Conservation (phyloP, 2,113 vertebrate species). For the Ptyas mucosa region DNA sequence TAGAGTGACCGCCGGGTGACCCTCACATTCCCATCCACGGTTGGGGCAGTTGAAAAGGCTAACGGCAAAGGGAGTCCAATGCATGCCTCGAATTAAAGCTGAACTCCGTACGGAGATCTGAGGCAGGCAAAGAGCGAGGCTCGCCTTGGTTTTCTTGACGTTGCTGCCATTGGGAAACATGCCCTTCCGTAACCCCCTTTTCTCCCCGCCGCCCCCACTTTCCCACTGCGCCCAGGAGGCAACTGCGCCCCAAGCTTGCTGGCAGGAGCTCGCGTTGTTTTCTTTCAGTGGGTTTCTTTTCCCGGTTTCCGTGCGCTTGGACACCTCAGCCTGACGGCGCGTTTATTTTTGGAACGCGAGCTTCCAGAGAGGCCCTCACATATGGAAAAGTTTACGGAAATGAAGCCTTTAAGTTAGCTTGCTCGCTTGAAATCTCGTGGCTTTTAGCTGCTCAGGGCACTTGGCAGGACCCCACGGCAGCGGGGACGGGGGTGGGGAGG, state of each 20-base stretch:
- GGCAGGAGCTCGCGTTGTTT: slow-evolving; percentile 8
- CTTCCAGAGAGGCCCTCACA: slow-evolving; percentile 25
- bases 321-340: slow-evolving; percentile 34
- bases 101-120: not conserved
- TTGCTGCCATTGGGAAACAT: slow-evolving; percentile 1
- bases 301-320: slow-evolving; percentile 17
- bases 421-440: slow-evolving; percentile 25
- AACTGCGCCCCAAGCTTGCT: not conserved
- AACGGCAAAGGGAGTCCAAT: not conserved
- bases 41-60: slow-evolving; percentile 7
- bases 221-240: not conserved
- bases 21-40: not conserved
- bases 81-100: slow-evolving; percentile 13
- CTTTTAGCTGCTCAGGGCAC: slow-evolving; percentile 19
- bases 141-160: not conserved
- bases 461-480: slow-evolving; percentile 16
- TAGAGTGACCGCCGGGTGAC: slow-evolving; percentile 3
- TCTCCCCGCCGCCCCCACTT: not conserved
- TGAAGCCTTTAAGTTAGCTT: slow-evolving; percentile 25
- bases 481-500: not conserved
- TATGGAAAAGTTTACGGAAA: slow-evolving; percentile 42
- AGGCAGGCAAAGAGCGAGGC: not conserved
- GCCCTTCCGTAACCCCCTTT: not conserved
- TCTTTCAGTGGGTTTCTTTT: slow-evolving; percentile 10
- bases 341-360: slow-evolving; percentile 41